phyloP scores from a whole-genome alignment of 2,797 vertebrate species.

The Coregonus ussuriensis region DNA sequence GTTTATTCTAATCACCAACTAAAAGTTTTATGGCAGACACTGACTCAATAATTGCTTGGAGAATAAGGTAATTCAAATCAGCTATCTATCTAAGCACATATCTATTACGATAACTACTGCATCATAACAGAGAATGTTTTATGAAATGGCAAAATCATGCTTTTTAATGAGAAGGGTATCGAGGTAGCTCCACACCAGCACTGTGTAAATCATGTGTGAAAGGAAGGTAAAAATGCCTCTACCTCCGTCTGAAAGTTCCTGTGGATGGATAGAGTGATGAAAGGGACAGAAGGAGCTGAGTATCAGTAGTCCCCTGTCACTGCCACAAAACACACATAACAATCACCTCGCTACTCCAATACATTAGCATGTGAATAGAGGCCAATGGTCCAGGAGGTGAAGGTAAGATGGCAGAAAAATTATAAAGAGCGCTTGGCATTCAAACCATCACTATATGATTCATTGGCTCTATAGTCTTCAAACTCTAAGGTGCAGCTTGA shows the following conservation, averaged over 20 bases:
- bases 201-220: conserved; percentile 1
- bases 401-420: too few species aligned
- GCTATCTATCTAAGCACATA: too few species aligned
- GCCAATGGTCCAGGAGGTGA: conserved; percentile 18
- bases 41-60: too few species aligned
- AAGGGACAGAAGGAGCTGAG: conserved; percentile 7
- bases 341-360: conserved; percentile 19
- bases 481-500: background rate
- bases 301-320: background rate
- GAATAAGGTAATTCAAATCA: too few species aligned
- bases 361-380: conserved; percentile 39
- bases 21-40: too few species aligned
- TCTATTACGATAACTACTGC: background rate
- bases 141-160: background rate
- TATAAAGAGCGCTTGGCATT: background rate
- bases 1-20: too few species aligned
- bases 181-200: background rate
- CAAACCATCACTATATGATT: background rate
- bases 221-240: conserved; percentile 7
- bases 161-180: background rate
- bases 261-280: conserved; percentile 17
- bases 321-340: conserved; percentile 19
- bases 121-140: conserved; percentile 7
- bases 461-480: background rate
- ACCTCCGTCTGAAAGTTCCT: conserved; percentile 24